Evolutionary conservation across 2,888 invertebrate species (phyloP).

Genomic region (Pollenia labialis): DNA sequence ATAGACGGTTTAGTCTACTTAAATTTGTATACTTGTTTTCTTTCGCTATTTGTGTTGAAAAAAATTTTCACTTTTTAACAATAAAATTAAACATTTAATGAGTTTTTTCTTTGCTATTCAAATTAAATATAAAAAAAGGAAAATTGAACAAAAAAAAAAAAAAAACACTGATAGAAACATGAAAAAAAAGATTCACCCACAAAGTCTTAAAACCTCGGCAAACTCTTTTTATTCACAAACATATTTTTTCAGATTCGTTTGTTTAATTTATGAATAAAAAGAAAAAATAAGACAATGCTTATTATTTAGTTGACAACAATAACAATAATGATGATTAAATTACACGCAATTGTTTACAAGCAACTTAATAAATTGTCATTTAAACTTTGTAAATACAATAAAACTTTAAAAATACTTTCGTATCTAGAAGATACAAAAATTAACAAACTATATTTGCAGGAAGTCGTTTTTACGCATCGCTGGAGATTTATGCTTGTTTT

Average conservation of each 20-base stretch:
- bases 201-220: too few relatives aligned
- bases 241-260: not conserved
- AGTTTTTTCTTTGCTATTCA: not conserved
- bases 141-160: not conserved
- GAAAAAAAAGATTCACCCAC: not conserved
- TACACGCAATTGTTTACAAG: slow-evolving; percentile 51
- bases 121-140: too few relatives aligned
- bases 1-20: too few relatives aligned
- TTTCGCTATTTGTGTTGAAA: not conserved
- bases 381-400: slow-evolving; percentile 12
- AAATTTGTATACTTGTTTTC: too few relatives aligned
- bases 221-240: too few relatives aligned
- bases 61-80: slow-evolving; percentile 9
- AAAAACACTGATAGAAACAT: not conserved
- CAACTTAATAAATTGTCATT: slow-evolving; percentile 43
- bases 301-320: slow-evolving; percentile 7
- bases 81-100: slow-evolving; percentile 3
- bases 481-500: slow-evolving; percentile 1
- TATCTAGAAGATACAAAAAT: not conserved
- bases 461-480: slow-evolving; percentile 43
- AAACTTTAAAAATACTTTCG: not conserved
- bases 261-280: not conserved
- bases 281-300: not conserved
- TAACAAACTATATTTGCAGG: slow-evolving; percentile 2
- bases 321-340: slow-evolving; percentile 41